A percentile compares a stretch with the other conserved stretches of the same genome.
Evolutionary conservation across 2,113 vertebrate genomes (phyloP).

Genomic region (Melanerpes aurifrons): DNA sequence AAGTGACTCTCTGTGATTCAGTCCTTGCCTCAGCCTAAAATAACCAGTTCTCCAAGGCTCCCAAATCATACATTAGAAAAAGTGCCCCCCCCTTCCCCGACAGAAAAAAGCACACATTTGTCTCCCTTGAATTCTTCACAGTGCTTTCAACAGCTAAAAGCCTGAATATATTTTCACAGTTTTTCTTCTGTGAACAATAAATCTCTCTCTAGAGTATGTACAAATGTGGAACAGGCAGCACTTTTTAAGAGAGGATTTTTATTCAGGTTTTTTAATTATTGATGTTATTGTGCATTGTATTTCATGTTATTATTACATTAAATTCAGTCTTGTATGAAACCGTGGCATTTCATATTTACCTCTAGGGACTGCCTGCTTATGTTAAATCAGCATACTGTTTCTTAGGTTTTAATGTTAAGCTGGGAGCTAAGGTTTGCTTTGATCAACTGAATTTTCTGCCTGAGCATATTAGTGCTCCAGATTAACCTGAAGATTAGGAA

Average conservation of each 20-base stretch:
- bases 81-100: accelerated
- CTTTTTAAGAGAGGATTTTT: not conserved
- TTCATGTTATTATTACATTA: not conserved
- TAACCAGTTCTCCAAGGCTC: not conserved
- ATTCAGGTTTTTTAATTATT: not conserved
- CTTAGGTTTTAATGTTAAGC: not conserved
- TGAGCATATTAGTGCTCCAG: not conserved
- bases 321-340: not conserved
- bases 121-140: not conserved
- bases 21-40: conserved; percentile 6
- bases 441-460: not conserved
- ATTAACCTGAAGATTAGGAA: not conserved
- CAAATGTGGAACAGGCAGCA: not conserved
- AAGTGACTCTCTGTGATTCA: not conserved
- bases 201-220: not conserved
- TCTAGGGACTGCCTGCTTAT: not conserved
- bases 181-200: not conserved
- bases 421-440: conserved; percentile 12
- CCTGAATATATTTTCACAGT: not conserved
- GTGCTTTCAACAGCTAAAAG: not conserved
- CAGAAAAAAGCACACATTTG: not conserved
- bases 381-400: not conserved
- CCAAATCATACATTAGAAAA: not conserved
- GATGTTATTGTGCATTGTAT: not conserved
- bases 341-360: conserved; percentile 12